These are phyloP conservation scores for Lamellibrachia columna DNA, from an alignment of 2,888 invertebrate species.

Conservation along the genomic window DNA sequence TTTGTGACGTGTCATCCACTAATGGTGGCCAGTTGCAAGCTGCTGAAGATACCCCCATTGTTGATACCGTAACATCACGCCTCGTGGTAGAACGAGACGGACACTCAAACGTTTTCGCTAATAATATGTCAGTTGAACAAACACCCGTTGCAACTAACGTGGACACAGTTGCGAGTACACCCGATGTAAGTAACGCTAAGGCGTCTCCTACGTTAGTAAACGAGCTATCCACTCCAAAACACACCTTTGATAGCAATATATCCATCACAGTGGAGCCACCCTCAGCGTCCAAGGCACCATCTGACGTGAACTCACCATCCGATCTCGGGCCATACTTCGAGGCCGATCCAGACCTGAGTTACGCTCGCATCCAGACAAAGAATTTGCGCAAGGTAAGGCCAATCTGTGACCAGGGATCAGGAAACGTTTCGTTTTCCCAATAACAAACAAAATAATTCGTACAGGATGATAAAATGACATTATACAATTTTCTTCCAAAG, in stretches of 20 bases:
- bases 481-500: too few species aligned
- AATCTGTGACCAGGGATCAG: neutral
- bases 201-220: neutral
- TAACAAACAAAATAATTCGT: too few species aligned
- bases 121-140: neutral
- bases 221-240: too few species aligned
- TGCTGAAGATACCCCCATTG: neutral
- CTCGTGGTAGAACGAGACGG: neutral
- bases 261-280: too few species aligned
- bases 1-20: neutral
- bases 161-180: neutral
- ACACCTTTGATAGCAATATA: too few species aligned
- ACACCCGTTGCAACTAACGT: neutral
- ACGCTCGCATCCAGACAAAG: constrained; percentile 66
- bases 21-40: neutral
- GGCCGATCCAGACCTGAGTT: neutral
- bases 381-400: constrained; percentile 55
- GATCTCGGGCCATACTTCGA: neutral
- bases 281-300: too few species aligned
- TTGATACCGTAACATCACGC: too few species aligned
- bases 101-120: neutral
- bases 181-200: neutral
- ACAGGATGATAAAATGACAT: too few species aligned
- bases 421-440: neutral
- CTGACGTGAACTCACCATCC: neutral